Base-by-base conservation (phyloP, 2,888 invertebrate genomes). In the Drosophila pegasa region DNA sequence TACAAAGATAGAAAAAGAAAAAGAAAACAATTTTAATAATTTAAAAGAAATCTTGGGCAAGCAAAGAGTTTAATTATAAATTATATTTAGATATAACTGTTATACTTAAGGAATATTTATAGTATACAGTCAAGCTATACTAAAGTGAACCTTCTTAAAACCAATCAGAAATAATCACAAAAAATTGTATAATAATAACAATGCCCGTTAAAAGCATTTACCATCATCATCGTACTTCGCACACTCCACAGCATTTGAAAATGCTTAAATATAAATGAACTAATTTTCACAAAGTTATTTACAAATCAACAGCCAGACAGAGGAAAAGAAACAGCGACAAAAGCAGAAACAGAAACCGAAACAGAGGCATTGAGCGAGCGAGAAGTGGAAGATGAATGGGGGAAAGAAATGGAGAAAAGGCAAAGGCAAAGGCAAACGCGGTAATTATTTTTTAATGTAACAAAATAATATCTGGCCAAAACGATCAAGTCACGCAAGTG, bases 381-480 rank as follows among this genome's bases (percentile, higher is more conserved):
- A 6, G 31, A 33, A 22, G 18, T 18, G 6, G 10, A 14, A 29
- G 20, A 50, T 52, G 37, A 35, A 38, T 6, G 56, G 52, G 59
- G 64, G 16, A 35, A n/a, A 50, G 33, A 35, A 35, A 33, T 14
- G 14, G 8, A 14, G 10, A 12, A 56, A 51, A 63, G n/a, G n/a
- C n/a, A n/a, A 74, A 88, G 55, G 73, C 71, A 84, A 87, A 88
- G 76, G 82, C 87, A 82, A 82, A 88, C 76, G 84, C 78, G 84
- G 89, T 84, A 88, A 88, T 88, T 88, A 88, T 88, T 88, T 90
- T 88, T 88, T 88, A 88, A 88, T 88, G 88, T 88, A 88, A 89
- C 90, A 89, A 90, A 90, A 90, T 89, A 88, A 88, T 90, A 88
- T 88, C 90, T 76, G 79, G 73, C 89, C 88, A 87, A 88, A 90